These are phyloP conservation scores for Brachionus rotundiformis DNA, from an alignment of 1,140 invertebrate genomes.

Conservation along the genomic window DNA sequence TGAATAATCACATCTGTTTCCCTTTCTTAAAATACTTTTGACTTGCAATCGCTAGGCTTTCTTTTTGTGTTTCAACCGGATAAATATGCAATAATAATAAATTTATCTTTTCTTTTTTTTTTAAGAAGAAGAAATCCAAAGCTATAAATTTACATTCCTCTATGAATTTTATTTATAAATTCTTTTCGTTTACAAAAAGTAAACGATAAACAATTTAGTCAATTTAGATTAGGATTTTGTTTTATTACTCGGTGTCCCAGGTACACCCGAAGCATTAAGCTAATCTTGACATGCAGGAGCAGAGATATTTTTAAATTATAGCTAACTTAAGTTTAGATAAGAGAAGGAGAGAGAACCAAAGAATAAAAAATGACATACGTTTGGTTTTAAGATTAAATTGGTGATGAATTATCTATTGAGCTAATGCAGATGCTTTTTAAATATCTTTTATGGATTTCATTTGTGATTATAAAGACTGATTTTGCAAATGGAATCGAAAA, in stretches of 20 bases:
- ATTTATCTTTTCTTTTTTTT: constrained; percentile 14
- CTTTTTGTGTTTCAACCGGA: constrained; percentile 6
- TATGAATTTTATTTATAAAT: constrained; percentile 10
- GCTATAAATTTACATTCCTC: constrained; percentile 22
- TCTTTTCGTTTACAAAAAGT: background rate
- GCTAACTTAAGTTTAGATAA: too few relatives aligned
- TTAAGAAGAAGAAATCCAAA: background rate
- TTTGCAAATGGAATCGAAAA: background rate
- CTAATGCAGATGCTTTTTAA: constrained; percentile 27
- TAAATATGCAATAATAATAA: constrained; percentile 43
- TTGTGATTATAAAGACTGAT: constrained; percentile 17
- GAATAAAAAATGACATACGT: constrained; percentile 7
- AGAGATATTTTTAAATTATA: too few relatives aligned
- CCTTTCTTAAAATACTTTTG: constrained; percentile 44
- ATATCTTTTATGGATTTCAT: constrained; percentile 16
- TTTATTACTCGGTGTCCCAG: background rate
- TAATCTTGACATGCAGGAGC: background rate
- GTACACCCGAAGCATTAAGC: background rate
- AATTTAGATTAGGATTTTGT: background rate
- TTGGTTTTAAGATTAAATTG: background rate
- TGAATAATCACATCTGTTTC: constrained; percentile 50
- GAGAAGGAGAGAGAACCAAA: background rate
- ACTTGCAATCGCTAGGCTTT: constrained; percentile 31
- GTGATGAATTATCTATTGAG: constrained; percentile 44
- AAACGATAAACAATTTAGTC: constrained; percentile 34